Evolutionary conservation across 2,797 vertebrate genomes (phyloP).

Genomic region (Dipus sagitta): DNA sequence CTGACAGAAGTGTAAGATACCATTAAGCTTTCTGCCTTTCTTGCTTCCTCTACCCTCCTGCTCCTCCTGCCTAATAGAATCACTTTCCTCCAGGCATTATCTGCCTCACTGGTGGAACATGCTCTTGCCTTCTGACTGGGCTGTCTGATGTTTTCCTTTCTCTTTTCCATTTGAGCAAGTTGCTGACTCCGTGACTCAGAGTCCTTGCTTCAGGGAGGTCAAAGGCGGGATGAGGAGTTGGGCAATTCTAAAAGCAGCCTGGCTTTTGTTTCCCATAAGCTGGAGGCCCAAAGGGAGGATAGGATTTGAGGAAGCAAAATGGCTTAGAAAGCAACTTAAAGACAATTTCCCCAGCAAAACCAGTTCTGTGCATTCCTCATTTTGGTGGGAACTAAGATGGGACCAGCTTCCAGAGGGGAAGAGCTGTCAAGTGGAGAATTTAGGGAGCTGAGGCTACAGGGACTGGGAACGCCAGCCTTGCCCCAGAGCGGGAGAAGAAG

Average conservation of each 20-base stretch:
- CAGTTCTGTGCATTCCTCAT: not conserved
- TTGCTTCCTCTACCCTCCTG: not conserved
- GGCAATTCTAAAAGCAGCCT: not conserved
- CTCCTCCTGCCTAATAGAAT: not conserved
- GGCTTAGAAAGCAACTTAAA: not conserved
- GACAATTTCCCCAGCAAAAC: not conserved
- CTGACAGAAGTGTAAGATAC: not conserved
- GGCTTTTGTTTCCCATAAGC: conserved; percentile 32
- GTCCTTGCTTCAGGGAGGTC: not conserved
- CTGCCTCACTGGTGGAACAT: not conserved
- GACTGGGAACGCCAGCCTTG: not conserved
- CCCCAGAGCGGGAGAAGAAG: not conserved
- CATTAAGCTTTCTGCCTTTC: not conserved
- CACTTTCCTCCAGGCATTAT: not conserved
- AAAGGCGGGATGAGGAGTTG: not conserved
- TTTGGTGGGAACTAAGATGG: not conserved
- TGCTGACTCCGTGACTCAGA: not conserved
- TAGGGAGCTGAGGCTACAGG: not conserved
- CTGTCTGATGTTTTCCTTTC: not conserved
- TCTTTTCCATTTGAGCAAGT: not conserved
- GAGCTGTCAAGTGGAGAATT: not conserved
- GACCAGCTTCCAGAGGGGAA: not conserved
- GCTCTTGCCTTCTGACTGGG: not conserved
- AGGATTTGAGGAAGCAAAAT: conserved; percentile 4
- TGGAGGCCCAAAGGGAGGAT: not conserved